Evolutionary conservation across 1,140 invertebrate species (phyloP).

Genomic region (Heliconius hewitsoni): DNA sequence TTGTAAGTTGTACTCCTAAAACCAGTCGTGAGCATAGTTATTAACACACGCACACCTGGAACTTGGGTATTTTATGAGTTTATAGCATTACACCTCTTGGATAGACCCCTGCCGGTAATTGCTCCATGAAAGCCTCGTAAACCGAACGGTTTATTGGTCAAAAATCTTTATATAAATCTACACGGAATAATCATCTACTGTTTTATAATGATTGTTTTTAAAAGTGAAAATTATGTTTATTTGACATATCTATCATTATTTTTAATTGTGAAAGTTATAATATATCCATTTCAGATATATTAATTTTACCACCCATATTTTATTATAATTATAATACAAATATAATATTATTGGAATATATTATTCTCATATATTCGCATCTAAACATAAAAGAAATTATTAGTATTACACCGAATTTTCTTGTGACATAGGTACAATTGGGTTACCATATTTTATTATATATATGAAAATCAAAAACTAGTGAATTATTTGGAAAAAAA

Average conservation of each 20-base stretch:
- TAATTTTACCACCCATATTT: too few relatives aligned
- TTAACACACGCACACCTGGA: conserved; percentile 60
- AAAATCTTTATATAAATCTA: conserved; percentile 48
- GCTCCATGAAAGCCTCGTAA: conserved; percentile 68
- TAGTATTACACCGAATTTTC: too few relatives aligned
- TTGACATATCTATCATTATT: background rate
- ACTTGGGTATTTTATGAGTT: conserved; percentile 67
- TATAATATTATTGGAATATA: too few relatives aligned
- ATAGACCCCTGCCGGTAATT: conserved; percentile 69
- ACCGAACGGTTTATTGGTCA: conserved; percentile 51
- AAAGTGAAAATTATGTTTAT: background rate
- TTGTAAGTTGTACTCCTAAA: conserved; percentile 6
- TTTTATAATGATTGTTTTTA: conserved; percentile 19
- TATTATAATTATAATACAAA: too few relatives aligned
- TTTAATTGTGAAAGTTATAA: too few relatives aligned
- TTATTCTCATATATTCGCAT: too few relatives aligned
- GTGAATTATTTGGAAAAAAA: too few relatives aligned
- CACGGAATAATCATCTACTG: conserved; percentile 41
- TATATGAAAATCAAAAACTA: too few relatives aligned
- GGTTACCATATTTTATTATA: too few relatives aligned
- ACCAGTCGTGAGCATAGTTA: conserved; percentile 2
- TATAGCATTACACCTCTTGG: conserved; percentile 71
- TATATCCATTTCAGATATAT: too few relatives aligned
- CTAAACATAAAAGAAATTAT: too few relatives aligned
- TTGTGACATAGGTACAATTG: too few relatives aligned